These are phyloP conservation scores for Molanna angustata DNA, from an alignment of 2,888 invertebrate species.

Conservation along the genomic window DNA sequence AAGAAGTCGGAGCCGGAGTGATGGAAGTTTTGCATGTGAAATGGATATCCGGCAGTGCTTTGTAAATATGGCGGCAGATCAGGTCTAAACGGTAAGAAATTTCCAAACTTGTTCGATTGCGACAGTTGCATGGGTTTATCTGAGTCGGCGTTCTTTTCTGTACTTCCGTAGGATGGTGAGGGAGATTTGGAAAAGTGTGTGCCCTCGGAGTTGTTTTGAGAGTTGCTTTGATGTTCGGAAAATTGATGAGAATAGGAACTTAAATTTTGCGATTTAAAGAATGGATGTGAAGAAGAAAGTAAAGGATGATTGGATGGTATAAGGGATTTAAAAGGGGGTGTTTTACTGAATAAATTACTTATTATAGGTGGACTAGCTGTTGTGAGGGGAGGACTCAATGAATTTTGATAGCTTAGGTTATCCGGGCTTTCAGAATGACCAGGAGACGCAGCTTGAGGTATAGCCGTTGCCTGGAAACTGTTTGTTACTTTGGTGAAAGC, in stretches of 20 bases:
- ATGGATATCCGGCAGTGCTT: conserved; percentile 49
- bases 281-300: conserved; percentile 50
- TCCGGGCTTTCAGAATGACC: conserved; percentile 76
- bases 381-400: conserved; percentile 69
- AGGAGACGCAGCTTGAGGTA: conserved; percentile 53
- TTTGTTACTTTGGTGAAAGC: conserved; percentile 80
- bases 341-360: conserved; percentile 41
- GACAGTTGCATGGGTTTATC: conserved; percentile 44
- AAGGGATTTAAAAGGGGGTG: conserved; percentile 45
- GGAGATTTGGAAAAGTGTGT: conserved; percentile 38
- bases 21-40: conserved; percentile 52
- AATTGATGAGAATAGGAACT: conserved; percentile 27
- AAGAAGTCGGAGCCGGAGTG: conserved; percentile 40
- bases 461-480: conserved; percentile 36
- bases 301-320: conserved; percentile 47
- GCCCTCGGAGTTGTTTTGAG: conserved; percentile 55
- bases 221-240: conserved; percentile 46
- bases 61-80: conserved; percentile 54
- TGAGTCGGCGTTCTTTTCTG: conserved; percentile 36
- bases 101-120: conserved; percentile 50
- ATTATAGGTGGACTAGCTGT: conserved; percentile 57
- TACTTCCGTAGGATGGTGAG: conserved; percentile 11
- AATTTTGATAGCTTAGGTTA: conserved; percentile 71
- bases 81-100: conserved; percentile 56
- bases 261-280: conserved; percentile 55